A percentile compares a stretch with the other conserved stretches of the same genome.
phyloP scores from a whole-genome alignment of 2,888 invertebrate species.

The Thyatira batis region DNA sequence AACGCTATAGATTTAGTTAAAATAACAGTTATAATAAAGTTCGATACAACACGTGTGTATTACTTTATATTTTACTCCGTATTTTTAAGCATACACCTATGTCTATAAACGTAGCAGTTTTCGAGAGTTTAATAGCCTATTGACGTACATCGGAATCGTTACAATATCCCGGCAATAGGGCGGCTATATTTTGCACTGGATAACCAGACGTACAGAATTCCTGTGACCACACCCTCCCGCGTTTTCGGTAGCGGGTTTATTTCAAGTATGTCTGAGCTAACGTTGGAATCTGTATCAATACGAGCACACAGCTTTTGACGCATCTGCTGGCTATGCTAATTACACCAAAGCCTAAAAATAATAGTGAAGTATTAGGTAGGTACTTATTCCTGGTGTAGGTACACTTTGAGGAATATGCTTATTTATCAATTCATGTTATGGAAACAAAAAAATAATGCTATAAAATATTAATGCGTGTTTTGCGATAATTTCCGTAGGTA shows the following conservation, averaged over 20 bases:
- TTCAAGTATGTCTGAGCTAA: conserved; percentile 32
- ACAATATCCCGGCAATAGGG: not conserved
- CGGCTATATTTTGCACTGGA: conserved; percentile 1
- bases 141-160: not conserved
- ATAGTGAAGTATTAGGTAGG: not conserved
- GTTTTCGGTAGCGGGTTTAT: conserved; percentile 24
- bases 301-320: conserved; percentile 31
- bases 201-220: conserved; percentile 17
- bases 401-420: not conserved
- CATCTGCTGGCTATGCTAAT: conserved; percentile 47
- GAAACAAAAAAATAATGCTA: no score
- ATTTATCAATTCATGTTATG: no score
- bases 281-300: conserved; percentile 42
- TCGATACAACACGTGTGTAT: no score
- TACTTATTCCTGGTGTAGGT: not conserved
- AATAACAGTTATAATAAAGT: no score
- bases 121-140: not conserved
- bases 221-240: conserved; percentile 26
- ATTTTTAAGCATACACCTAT: no score
- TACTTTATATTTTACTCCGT: no score
- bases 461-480: no score
- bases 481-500: no score
- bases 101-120: no score
- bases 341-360: conserved; percentile 15
- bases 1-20: no score